Base-by-base conservation (phyloP, 2,888 invertebrate genomes). In the Amiota communis region DNA sequence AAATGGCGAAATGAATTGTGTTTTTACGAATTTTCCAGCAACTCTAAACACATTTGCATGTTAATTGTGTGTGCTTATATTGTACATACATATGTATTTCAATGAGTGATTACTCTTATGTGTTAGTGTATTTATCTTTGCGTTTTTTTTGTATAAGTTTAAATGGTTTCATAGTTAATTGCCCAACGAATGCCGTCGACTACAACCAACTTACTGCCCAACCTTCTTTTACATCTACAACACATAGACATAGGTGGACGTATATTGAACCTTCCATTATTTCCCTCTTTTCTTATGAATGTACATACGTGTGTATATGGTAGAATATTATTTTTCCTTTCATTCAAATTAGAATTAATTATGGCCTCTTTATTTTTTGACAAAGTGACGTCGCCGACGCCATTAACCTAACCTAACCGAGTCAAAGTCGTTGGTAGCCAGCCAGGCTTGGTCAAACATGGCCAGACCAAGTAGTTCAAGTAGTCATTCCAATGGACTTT, bases 341-440 rank as follows among this genome's bases (percentile, higher is more conserved):
- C 69, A 53, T n/a, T 48, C 46, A 68, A 68, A 68, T 72, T 72
- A 13, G 73, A 77, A 79, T 86, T 87, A 86, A 86, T 87, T 87
- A 85, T 84, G 83, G 83, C 77, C 76, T 77, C 75, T 78, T 76
- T 77, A 49, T 72, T 74, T 73, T 74, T 72, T 74, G 72, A 64
- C 71, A 53, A 53, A 68, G 48, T 20, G 49, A 47, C 65, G 49
- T 65, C 48, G 59, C 59, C 70, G 61, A 64, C 69, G 64, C 57
- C 56, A 65, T 51, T 36, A 36, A 36, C 4, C 6, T 36, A 36
- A 36, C 36, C 6, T 36, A 36, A 57, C 73, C 15, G 71, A 70
- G 46, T 8, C 64, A 48, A 15, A n/a, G 65, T 15, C 49, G 6
- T 47, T 48, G 48, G 48, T 20, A 48, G 51, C 10, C 48, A 46